Base-by-base conservation (phyloP, 2,888 invertebrate species). In the Xanthia togata region DNA sequence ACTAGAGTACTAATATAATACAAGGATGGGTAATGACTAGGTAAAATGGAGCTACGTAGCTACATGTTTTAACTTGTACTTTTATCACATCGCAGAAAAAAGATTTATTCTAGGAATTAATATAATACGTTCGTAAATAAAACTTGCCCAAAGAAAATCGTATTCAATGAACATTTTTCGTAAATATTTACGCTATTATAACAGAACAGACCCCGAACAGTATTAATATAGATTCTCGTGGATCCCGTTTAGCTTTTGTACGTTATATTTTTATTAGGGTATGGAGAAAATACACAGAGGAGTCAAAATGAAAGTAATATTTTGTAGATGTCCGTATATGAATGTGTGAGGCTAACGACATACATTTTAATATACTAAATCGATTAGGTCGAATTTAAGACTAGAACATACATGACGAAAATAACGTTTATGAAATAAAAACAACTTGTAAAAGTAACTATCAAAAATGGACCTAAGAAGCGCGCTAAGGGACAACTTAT, bases 171-270 rank as follows among this genome's bases (percentile, higher is more conserved):
- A 69, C 68, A 71, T 81, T 71, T 81, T 67, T 47, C 69, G 69
- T 65, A 80, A 84, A 81, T 73, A 84, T 81, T 68, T 71, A 65
- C 50, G 64, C 35, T 68, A 62, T 82, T 71, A 72, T 75, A 76
- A 71, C 59, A 81, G 81, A 75, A 59, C 26, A n/a, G 62, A 55
- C 55, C 50, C 68, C 71, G 9, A 73, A 81, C 41, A 80, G 57
- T 73, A 80, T 68, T 79, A 84, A 82, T 82, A 82, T 82, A 76
- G 82, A 76, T 85, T 85, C 71, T 85, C 85, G 65, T 76, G 76
- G 57, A 69, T 76, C 72, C 44, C 70, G 67, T 82, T 85, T 77
- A 82, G 70, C 62, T 50, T 77, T 82, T 55, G 50, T 60, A 57
- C 47, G 77, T 82, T 73, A 85, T 77, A 85, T 83, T 82, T 85